Base-by-base conservation (phyloP, 2,113 vertebrate genomes). In the Saguinus imperator region DNA sequence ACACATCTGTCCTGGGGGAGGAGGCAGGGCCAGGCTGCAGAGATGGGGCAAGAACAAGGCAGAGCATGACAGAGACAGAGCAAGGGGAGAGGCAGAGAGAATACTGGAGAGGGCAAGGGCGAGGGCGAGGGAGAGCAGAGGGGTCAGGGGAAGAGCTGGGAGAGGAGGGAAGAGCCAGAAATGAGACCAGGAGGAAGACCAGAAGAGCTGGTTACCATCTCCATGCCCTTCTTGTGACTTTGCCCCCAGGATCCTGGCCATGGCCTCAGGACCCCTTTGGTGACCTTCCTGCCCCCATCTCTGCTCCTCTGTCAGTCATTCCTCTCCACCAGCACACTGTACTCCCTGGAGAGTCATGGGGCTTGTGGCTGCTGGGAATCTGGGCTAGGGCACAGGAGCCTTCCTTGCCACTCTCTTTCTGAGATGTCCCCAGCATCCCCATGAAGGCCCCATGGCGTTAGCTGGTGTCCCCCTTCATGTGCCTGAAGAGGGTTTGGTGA, bases 151-250 rank as follows among this genome's bases (percentile, higher is more conserved):
- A 64, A 11, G 18, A n/a, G 23, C 3, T 5, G 8, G 25, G 77
- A 50, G 66, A 55, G 12, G 35, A 23, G 32, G 23, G 17, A 43
- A 29, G 50, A 80, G 3, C 61, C 29, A 21, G 45, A 29, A 14
- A 23, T 57, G n/a, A 25, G 27, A 25, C 0, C 23, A 0, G 10
- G 57, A 45, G 35, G 21, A 1, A 20, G 32, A 29, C 0, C 12
- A 0, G 12, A 57, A 45, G 25, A 52, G 21, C 1, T 1, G 1
- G 1, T 4, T 17, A 48, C 16, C 35, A 8, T 25, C 21, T 89
- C 32, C 37, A 37, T 57, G 10, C 32, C 37, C 27, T 79, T 37
- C 73, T 50, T 91, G 21, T 37, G 27, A 80, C 18, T 52, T 75
- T 55, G 68, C 25, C 37, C 27, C 12, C n/a, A 3, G 27, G 45